These are phyloP conservation scores for Lasioglossum pauxillum DNA, from an alignment of 2,888 invertebrate genomes.

Conservation along the genomic window DNA sequence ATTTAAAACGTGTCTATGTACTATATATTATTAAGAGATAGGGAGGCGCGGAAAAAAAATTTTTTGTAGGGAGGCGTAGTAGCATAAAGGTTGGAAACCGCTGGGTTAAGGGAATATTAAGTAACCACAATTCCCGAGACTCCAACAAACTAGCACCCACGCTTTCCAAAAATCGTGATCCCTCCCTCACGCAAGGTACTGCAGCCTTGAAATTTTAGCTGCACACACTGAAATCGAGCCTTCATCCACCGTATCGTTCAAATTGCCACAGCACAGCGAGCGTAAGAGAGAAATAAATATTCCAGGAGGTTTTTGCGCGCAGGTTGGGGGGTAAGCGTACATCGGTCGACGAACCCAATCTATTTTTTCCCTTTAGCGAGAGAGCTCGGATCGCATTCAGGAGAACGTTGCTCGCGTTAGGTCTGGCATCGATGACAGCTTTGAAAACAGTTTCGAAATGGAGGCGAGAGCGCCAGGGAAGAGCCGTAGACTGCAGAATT, in stretches of 20 bases:
- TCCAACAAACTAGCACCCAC: no score
- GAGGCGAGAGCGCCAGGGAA: neutral
- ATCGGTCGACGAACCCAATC: slow-evolving; percentile 48
- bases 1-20: no score
- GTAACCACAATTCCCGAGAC: no score
- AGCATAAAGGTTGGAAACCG: no score
- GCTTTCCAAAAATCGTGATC: no score
- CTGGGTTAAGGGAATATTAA: no score
- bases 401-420: slow-evolving; percentile 18
- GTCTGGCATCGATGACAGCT: slow-evolving; percentile 53
- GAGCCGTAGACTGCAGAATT: slow-evolving; percentile 21
- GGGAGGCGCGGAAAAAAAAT: no score
- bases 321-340: slow-evolving; percentile 1
- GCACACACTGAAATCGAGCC: no score
- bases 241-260: neutral
- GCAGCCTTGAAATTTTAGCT: no score
- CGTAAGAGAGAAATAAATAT: slow-evolving; percentile 7
- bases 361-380: slow-evolving; percentile 27
- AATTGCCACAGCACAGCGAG: neutral
- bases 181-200: no score
- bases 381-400: slow-evolving; percentile 7
- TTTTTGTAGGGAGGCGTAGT: no score
- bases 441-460: slow-evolving; percentile 42
- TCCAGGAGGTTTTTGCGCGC: neutral
- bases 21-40: no score